These are phyloP conservation scores for Galaxea fascicularis DNA, from an alignment of 92 coral and sea anemone genomes.

Conservation along the genomic window DNA sequence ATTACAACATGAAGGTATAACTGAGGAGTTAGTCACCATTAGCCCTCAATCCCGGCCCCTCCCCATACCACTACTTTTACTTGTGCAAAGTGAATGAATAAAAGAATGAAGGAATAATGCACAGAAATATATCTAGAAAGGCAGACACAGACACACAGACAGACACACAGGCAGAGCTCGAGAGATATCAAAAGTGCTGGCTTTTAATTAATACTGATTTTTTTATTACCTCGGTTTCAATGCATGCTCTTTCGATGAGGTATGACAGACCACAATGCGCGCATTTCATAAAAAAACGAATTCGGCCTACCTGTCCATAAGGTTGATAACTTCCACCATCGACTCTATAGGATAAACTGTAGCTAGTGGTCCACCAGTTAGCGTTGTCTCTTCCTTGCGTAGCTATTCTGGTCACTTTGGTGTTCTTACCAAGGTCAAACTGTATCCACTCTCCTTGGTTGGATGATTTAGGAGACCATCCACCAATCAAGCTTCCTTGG, in stretches of 20 bases:
- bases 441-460: conserved; percentile 21
- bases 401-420: conserved; percentile 35
- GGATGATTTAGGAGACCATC: conserved; percentile 24
- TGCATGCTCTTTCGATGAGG: too few species aligned
- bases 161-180: too few species aligned
- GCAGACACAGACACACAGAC: too few species aligned
- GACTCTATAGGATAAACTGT: not conserved
- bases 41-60: too few species aligned
- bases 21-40: too few species aligned
- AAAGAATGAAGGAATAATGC: too few species aligned
- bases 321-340: conserved; percentile 14
- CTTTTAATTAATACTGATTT: too few species aligned
- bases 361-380: conserved; percentile 40
- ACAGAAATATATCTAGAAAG: conserved; percentile 6
- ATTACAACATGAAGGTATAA: too few species aligned
- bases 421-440: conserved; percentile 20
- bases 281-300: not conserved
- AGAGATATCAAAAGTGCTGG: too few species aligned
- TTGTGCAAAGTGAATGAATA: too few species aligned
- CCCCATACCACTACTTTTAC: too few species aligned
- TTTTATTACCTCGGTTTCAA: too few species aligned
- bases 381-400: conserved; percentile 42
- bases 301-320: conserved; percentile 6
- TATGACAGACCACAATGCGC: not conserved
- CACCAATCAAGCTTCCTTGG: conserved; percentile 14